Evolutionary conservation across 2,888 invertebrate species (phyloP).

Genomic region (Athrips mouffetella): DNA sequence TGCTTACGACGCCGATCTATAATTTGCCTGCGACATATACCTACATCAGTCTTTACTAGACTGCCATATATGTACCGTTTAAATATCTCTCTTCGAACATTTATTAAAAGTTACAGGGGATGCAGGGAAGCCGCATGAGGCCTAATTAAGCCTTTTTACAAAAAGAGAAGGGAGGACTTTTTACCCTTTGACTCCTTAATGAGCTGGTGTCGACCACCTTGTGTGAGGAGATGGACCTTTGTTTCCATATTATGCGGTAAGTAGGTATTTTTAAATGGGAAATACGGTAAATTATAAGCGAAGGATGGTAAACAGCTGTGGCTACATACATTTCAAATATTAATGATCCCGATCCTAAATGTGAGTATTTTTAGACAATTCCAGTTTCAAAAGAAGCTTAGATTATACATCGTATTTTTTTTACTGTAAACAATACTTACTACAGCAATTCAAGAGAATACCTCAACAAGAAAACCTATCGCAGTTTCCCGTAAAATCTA

Average conservation of each 20-base stretch:
- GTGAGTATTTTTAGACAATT: too few species aligned
- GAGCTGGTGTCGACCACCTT: constrained; percentile 67
- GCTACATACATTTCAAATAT: too few species aligned
- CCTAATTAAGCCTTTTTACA: constrained; percentile 78
- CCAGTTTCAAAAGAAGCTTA: too few species aligned
- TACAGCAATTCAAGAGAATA: too few species aligned
- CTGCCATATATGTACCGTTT: constrained; percentile 32
- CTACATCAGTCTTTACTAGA: background rate
- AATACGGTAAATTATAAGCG: constrained; percentile 7
- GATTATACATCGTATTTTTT: too few species aligned
- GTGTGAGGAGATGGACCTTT: constrained; percentile 60
- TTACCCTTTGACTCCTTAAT: constrained; percentile 75
- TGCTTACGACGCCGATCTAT: too few species aligned
- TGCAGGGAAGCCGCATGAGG: constrained; percentile 74
- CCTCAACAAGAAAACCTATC: too few species aligned
- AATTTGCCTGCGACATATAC: too few species aligned
- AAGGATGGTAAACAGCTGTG: background rate
- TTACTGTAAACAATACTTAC: too few species aligned
- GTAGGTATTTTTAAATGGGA: constrained; percentile 21
- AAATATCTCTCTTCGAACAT: constrained; percentile 67
- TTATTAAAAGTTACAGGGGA: constrained; percentile 79
- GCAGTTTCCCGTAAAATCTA: background rate
- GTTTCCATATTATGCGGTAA: constrained; percentile 57
- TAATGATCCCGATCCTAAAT: too few species aligned
- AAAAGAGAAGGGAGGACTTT: constrained; percentile 66